Evolutionary conservation across 2,797 vertebrate species (phyloP), one percentile per base, ranked within the genome.

Genomic region (Pantherophis vulpinus): DNA sequence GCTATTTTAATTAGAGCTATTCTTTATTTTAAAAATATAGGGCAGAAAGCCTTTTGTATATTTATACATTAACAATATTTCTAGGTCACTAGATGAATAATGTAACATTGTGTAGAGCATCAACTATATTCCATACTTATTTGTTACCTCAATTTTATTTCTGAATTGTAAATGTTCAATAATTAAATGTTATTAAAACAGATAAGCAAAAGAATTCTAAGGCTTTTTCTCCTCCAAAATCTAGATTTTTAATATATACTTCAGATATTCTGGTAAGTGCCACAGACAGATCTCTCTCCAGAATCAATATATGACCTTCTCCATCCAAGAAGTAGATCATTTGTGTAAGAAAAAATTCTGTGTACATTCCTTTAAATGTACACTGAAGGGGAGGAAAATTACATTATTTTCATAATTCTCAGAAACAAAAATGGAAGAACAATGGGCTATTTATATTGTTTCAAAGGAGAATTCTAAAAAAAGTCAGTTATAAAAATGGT

Each of bases 11-110:
- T 97, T 98, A 97, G 97, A 98, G 94, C 97, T 98, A 97, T 96
- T 97, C 94, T 98, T 97, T 97, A 96, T 97, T 98, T 98, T 97
- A 98, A 98, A 98, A 98, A 98, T 98, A 98, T 97, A 98, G 97
- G 98, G 97, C 97, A 97, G 96, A 97, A 96, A 98, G 98, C 98
- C 97, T 98, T 98, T 97, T 97, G 96, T 96, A 96, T 98, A 97
- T 97, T 98, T 98, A 96, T 98, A 98, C 97, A 97, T 96, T 97
- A 97, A 98, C 96, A 97, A 96, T 94, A 97, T 96, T 95, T 97
- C 97, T 98, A 98, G 95, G 95, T 97, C 96, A 96, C 96, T 98
- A 97, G 95, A 94, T 61, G 58, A 98, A 97, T 97, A 59, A 63
- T 96, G 96, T 98, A 97, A 95, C 96, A 96, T 97, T 97, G 97